Evolutionary conservation across 2,888 invertebrate species (phyloP).

Genomic region (Mythimna impura): DNA sequence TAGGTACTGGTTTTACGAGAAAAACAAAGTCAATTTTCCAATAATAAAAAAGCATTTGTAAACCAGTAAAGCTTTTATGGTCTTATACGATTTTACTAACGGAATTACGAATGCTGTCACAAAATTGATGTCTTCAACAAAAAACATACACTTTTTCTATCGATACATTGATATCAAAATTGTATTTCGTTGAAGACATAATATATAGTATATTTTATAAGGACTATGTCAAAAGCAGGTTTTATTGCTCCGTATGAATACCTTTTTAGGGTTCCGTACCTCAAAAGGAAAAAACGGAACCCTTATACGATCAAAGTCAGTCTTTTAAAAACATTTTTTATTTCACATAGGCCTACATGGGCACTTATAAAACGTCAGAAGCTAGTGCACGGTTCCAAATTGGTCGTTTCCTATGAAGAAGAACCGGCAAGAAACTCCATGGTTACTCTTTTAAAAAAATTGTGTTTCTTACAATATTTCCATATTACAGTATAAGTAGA

Average conservation of each 20-base stretch:
- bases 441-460: too few relatives aligned
- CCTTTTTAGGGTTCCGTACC: not conserved
- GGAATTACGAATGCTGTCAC: conserved; percentile 20
- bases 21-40: conserved; percentile 14
- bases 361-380: too few relatives aligned
- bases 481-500: too few relatives aligned
- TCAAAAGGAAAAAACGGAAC: too few relatives aligned
- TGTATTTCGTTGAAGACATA: too few relatives aligned
- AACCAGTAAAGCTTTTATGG: conserved; percentile 24
- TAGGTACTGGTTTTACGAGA: not conserved
- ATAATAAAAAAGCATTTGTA: conserved; percentile 1
- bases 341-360: too few relatives aligned
- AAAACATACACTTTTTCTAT: not conserved
- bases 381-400: too few relatives aligned
- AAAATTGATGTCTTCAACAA: conserved; percentile 27
- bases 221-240: not conserved
- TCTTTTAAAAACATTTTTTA: too few relatives aligned
- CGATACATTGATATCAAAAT: not conserved
- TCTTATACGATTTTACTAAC: conserved; percentile 33
- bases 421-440: too few relatives aligned
- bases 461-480: too few relatives aligned
- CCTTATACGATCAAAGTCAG: too few relatives aligned
- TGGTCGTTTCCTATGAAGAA: too few relatives aligned
- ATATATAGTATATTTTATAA: not conserved
- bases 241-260: not conserved